Evolutionary conservation across 2,888 invertebrate genomes (phyloP), one percentile per base, ranked within the genome.

Genomic region (Limnephilus auricula): DNA sequence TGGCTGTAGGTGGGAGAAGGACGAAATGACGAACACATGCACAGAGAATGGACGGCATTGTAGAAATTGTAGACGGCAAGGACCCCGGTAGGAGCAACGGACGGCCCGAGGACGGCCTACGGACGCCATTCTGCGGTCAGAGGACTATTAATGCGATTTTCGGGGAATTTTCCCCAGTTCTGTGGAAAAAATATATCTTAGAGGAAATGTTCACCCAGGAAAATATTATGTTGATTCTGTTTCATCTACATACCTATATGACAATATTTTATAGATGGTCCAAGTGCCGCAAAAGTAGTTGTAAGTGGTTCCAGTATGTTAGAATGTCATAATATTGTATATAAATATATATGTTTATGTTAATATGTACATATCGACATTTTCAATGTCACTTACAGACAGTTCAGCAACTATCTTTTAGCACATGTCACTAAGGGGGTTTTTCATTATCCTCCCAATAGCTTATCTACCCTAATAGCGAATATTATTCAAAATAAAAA

Each of bases 21-120:
- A 91, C 85, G 32, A 83, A 32, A 25, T 65, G 65, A 6, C 65
- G 65, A 65, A 65, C 65, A n/a, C 65, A 65, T 34, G 32, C 31
- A 91, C 31, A 40, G 40, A 83, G 89, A 84, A 84, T 87, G 30
- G 31, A 32, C 65, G 15, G 31, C 65, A 65, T 30, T 89, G 90
- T 87, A 32, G 25, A 30, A 83, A 90, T 90, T 6, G 9, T n/a
- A 65, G 65, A 65, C 65, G 92, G 90, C 92, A 92, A 92, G 92
- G 92, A 92, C 92, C 92, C 91, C 50, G 50, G 78, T n/a, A 92
- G 92, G 92, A 92, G 90, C 92, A 92, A 90, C 89, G 92, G 80
- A 89, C 92, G 40, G 84, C 79, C 30, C 92, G 92, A 84, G 92
- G 92, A 86, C 92, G 88, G 88, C 65, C 88, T 37, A 80, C 80